Evolutionary conservation across 53 echinoderm and acorn worm species (phyloP), one percentile per base, ranked within the genome.

Genomic region (Hippasteria phrygiana): DNA sequence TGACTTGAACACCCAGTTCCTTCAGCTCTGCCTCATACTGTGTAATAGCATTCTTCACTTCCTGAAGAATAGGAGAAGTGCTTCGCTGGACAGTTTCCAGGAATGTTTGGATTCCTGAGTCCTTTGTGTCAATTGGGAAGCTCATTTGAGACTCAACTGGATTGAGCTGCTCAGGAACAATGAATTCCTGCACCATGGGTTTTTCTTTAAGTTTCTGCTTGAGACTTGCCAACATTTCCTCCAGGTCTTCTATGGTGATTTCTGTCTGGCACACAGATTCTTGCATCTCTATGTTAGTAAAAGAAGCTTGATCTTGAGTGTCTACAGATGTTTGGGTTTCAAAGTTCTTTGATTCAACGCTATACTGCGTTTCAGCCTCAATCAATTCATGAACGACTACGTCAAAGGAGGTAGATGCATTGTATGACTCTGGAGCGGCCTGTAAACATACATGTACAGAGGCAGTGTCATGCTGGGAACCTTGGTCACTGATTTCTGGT

Each of bases 11-110:
- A 17, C 70, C 84, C 17, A 84, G 35, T 20, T 92, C 84, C 28
- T 43, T 89, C 77, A 45, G 54, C 24, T 92, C 84, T 54, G 89
- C 35, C 35, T 92, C 92, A 64, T 92, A 92, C 38, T 92, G 92
- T 37, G 87, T 88, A 8, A 89, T 89, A 33, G 77, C 89, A 28
- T 83, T 65, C 53, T 92, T 92, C 55, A 92, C 84, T 43, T 92
- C 92, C 70, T 83, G 92, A 16, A 92, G 78, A 28, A 92, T 92
- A 4, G 92, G 92, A n/a, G 83, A 83, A 27, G 92, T 84, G 24
- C 92, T 89, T 17, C 92, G 83, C 34, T 88, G 89, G 26, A 92
- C 84, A 31, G 83, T 75, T 65, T 92, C 92, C 28, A 92, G 64
- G 50, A 89, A 84, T 32, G 88, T 91, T 29, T 93, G 91, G 36